A percentile compares a stretch with the other conserved stretches of the same genome.
Conservation (phyloP, 2,113 vertebrate genomes). For the Brachirus orientalis region DNA sequence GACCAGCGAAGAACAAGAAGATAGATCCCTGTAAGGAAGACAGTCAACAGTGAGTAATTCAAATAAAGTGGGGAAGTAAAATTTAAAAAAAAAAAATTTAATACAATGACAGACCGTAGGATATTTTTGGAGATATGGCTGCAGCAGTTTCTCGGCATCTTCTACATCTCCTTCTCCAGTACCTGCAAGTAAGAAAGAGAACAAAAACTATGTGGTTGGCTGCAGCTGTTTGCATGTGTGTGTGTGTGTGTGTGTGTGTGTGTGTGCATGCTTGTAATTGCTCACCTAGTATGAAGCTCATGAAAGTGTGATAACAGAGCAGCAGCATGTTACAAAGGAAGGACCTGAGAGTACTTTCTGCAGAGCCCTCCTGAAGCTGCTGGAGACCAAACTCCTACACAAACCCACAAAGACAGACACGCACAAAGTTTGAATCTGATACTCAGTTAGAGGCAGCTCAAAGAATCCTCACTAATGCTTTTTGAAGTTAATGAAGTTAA, state of each 20-base stretch:
- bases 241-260: background rate
- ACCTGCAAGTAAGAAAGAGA: constrained; percentile 77
- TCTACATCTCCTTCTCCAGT: constrained; percentile 93
- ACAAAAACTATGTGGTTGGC: background rate
- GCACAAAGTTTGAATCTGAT: background rate
- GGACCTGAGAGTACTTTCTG: constrained; percentile 90
- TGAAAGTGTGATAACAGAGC: constrained; percentile 98
- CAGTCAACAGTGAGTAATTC: background rate
- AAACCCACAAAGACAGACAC: constrained; percentile 19
- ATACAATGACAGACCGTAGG: constrained; percentile 82
- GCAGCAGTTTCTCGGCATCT: constrained; percentile 92
- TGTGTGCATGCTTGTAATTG: background rate
- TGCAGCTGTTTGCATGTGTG: background rate
- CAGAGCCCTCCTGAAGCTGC: constrained; percentile 92
- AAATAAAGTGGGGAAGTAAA: background rate
- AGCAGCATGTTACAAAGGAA: constrained; percentile 96
- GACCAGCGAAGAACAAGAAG: constrained; percentile 98
- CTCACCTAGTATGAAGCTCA: constrained; percentile 97
- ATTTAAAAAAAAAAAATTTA: background rate
- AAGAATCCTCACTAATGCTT: constrained; percentile 13
- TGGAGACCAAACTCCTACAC: constrained; percentile 91
- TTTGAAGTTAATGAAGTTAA: too few relatives aligned
- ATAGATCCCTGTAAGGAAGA: constrained; percentile 90
- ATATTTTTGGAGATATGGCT: constrained; percentile 92
- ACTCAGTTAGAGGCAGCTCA: constrained; percentile 13